These are phyloP conservation scores for Hephaestus fuliginosus DNA, from an alignment of 2,797 vertebrate genomes.

Conservation along the genomic window DNA sequence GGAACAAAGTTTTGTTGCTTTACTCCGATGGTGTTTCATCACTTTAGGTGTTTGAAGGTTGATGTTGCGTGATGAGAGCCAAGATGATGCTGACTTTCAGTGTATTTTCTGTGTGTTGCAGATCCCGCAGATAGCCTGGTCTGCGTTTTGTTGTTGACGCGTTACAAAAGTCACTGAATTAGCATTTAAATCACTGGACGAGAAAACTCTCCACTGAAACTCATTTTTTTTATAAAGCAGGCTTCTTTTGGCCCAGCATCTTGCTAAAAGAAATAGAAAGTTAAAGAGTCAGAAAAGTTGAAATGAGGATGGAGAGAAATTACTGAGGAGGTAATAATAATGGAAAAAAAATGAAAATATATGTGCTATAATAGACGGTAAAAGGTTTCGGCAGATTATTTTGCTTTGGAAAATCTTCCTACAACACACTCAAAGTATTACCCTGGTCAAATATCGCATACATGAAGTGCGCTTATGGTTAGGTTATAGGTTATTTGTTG, in stretches of 20 bases:
- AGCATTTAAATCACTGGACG: neutral
- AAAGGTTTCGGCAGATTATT: neutral
- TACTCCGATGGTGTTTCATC: slow-evolving; percentile 19
- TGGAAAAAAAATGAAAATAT: too few relatives aligned
- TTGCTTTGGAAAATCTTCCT: neutral
- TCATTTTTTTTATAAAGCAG: too few relatives aligned
- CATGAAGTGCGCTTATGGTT: too few relatives aligned
- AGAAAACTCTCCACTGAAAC: neutral
- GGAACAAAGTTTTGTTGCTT: slow-evolving; percentile 16
- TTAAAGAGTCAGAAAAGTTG: neutral
- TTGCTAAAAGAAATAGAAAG: too few relatives aligned
- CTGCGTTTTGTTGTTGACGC: neutral
- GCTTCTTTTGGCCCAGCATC: too few relatives aligned
- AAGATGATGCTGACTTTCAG: neutral
- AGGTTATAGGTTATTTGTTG: too few relatives aligned
- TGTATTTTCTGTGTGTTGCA: neutral
- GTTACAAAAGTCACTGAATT: neutral
- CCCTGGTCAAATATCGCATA: too few relatives aligned
- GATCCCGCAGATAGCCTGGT: too few relatives aligned
- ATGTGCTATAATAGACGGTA: neutral
- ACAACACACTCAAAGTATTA: too few relatives aligned
- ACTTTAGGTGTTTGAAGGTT: slow-evolving; percentile 15
- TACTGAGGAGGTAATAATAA: neutral
- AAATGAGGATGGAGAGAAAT: neutral
- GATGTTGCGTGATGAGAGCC: neutral